Base-by-base conservation (phyloP, 1,140 invertebrate species). In the Pygmarrhopalites habei region DNA sequence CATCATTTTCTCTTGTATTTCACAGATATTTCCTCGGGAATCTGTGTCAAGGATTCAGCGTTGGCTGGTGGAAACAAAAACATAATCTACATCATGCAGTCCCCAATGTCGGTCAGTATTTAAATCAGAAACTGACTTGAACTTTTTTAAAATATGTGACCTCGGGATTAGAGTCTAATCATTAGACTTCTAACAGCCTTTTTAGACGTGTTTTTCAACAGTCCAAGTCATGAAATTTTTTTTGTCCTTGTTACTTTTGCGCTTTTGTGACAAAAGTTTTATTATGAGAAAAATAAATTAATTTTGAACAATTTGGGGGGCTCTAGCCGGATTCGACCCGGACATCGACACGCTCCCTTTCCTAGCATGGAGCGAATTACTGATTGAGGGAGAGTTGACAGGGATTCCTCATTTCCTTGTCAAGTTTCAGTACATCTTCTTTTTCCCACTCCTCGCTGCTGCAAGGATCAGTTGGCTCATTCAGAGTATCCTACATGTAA, bases 371-470 rank as follows among this genome's bases (percentile, higher is more conserved):
- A 29, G 26, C 17, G 51, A 55, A 26, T 7, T 14, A 7, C 21
- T 55, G 51, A 55, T 55, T 23, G 51, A 55, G 51, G 51, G 51
- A 15, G 51, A 55, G 26, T 26, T 55, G 4, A 28, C 5, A 23
- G 51, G 51, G 26, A 55, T 55, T 28, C 51, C 51, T 7, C 51
- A 55, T 26, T 55, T 55, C 29, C 29, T 55, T 15, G 51, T 55
- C 51, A 55, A 55, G 26, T 55, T 55, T 26, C 51, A 55, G 26
- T 32, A 55, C 51, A 55, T 55, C 7, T 55, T 55, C 51, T 55
- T 55, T 21, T 55, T 55, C 51, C 51, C 51, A 26, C 51, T 55
- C 51, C 29, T 55, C 23, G 51, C 51, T 12, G 26, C 29, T 4
- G 51, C 51, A 10, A 21, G 51, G 23, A 32, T 55, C 51, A 55